phyloP scores from a whole-genome alignment of 2,113 vertebrate species.

The Xenopus borealis region DNA sequence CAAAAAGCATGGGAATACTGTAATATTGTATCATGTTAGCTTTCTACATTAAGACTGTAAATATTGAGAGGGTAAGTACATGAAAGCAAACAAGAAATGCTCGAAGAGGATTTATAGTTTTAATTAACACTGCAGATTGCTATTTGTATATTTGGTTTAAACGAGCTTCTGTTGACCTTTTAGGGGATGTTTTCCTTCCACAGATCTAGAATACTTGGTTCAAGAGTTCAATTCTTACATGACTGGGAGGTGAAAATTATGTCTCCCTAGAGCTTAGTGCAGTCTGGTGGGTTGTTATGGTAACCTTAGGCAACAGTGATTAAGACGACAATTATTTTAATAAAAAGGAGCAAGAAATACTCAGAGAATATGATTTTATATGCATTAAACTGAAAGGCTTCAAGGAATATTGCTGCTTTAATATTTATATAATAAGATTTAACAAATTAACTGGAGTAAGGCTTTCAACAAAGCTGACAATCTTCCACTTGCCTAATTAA shows the following conservation, averaged over 20 bases:
- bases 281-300: not conserved
- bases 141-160: not conserved
- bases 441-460: not conserved
- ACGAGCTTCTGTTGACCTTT: not conserved
- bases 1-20: too few relatives aligned
- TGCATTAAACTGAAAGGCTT: not conserved
- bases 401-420: slow-evolving; percentile 1
- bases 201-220: not conserved
- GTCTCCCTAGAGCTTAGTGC: not conserved
- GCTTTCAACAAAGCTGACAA: not conserved
- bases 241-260: not conserved
- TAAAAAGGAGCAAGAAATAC: not conserved
- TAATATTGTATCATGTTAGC: not conserved
- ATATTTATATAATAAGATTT: not conserved
- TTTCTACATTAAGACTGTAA: not conserved
- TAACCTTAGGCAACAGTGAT: slow-evolving; percentile 1
- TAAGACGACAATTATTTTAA: not conserved
- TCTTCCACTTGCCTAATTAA: not conserved
- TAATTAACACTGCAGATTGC: not conserved
- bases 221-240: not conserved
- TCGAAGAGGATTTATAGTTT: not conserved
- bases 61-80: not conserved
- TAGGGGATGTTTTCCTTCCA: not conserved
- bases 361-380: not conserved
- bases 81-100: not conserved